phyloP scores from a whole-genome alignment of 2,113 vertebrate genomes.

The Paralichthys olivaceus region DNA sequence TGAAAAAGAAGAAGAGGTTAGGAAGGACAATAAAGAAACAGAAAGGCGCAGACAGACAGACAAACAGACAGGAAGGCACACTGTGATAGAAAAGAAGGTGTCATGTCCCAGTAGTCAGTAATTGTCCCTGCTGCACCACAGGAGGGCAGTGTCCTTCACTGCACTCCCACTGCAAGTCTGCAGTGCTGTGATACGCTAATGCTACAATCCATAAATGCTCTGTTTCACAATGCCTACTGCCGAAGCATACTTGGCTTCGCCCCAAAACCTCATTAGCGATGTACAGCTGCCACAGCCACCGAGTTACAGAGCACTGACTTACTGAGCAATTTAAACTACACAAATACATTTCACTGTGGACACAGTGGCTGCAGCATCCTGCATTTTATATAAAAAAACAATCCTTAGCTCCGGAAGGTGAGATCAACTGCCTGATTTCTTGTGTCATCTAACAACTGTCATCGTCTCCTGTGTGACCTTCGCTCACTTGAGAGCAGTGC shows the following conservation, averaged over 20 bases:
- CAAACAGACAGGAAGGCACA: slow-evolving; percentile 28
- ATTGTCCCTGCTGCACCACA: slow-evolving; percentile 63
- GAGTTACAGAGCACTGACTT: slow-evolving; percentile 57
- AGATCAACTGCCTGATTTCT: slow-evolving; percentile 25
- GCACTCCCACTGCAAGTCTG: slow-evolving; percentile 45
- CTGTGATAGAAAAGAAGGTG: slow-evolving; percentile 35
- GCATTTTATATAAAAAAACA: slow-evolving; percentile 4
- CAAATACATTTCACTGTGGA: slow-evolving; percentile 53
- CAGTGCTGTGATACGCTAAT: slow-evolving; percentile 67
- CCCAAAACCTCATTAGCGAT: slow-evolving; percentile 71
- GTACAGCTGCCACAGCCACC: slow-evolving; percentile 67
- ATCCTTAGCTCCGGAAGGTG: slow-evolving; percentile 30
- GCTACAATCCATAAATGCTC: slow-evolving; percentile 68
- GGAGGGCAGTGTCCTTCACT: slow-evolving; percentile 70
- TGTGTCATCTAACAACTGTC: slow-evolving; percentile 9
- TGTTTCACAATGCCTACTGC: slow-evolving; percentile 62
- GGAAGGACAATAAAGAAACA: slow-evolving; percentile 6
- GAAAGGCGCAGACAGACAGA: slow-evolving; percentile 25
- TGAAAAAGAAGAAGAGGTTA: slow-evolving; percentile 18
- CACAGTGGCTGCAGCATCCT: slow-evolving; percentile 26
- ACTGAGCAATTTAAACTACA: slow-evolving; percentile 59
- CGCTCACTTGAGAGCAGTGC: slow-evolving; percentile 21
- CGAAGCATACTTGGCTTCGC: slow-evolving; percentile 50
- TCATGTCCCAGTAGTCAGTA: slow-evolving; percentile 27
- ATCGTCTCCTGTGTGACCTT: slow-evolving; percentile 23